These are phyloP conservation scores for Paraplagusia blochii DNA, from an alignment of 2,113 vertebrate genomes.

Conservation along the genomic window DNA sequence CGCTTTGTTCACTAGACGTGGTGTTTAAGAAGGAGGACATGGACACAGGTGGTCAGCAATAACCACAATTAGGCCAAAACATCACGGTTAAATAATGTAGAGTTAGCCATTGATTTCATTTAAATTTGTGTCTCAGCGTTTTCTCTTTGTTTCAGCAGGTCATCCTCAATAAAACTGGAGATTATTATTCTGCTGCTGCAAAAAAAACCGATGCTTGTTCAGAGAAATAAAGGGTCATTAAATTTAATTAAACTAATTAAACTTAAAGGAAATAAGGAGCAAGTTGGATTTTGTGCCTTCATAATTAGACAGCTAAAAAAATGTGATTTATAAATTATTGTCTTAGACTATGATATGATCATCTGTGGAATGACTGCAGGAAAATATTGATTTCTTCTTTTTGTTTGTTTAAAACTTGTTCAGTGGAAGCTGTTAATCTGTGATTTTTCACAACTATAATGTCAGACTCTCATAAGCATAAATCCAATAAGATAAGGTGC, in stretches of 20 bases:
- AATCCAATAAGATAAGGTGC: constrained; percentile 3
- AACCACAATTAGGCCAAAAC: constrained; percentile 34
- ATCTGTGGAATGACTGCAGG: constrained; percentile 25
- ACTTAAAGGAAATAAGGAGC: constrained; percentile 20
- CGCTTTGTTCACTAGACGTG: constrained; percentile 51
- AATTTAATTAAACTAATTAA: constrained; percentile 12
- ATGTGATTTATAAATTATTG: constrained; percentile 32
- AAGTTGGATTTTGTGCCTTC: constrained; percentile 26
- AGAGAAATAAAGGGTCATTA: no score
- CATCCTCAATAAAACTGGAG: no score
- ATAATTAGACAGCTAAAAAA: constrained; percentile 17
- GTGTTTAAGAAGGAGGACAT: constrained; percentile 47
- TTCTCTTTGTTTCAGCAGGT: no score
- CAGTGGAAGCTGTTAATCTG: constrained; percentile 18
- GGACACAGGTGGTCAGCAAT: constrained; percentile 53
- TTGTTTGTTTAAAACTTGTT: constrained; percentile 4
- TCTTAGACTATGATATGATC: constrained; percentile 22
- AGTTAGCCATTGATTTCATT: no score
- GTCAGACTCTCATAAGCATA: constrained; percentile 21
- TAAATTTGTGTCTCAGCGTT: no score
- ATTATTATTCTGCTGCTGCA: no score
- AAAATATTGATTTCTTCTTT: constrained; percentile 9
- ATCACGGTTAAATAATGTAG: constrained; percentile 53
- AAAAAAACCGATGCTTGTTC: constrained; percentile 23
- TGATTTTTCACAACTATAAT: constrained; percentile 16